phyloP scores from a whole-genome alignment of 2,113 vertebrate species.

The Catharus bicknelli region DNA sequence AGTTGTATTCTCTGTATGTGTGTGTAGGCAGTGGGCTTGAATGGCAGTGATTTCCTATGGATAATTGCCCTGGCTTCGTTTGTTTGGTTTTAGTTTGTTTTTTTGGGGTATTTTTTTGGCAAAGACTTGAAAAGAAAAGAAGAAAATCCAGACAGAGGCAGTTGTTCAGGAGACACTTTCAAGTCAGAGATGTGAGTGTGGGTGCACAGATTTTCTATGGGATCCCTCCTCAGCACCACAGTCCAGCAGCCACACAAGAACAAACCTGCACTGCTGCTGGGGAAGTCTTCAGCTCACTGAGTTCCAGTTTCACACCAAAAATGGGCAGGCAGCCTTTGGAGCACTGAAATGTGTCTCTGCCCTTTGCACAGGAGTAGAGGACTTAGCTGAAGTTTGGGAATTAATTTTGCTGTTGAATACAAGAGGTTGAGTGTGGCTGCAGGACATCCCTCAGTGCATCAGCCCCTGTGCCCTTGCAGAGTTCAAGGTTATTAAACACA shows the following conservation, averaged over 20 bases:
- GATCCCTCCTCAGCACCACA: not conserved
- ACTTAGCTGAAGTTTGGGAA: not conserved
- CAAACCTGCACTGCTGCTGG: not conserved
- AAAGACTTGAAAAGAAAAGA: not conserved
- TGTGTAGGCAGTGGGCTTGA: not conserved
- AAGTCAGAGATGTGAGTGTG: not conserved
- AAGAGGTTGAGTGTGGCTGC: not conserved
- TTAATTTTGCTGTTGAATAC: not conserved
- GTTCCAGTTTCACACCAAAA: not conserved
- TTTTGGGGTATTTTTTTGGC: too few species aligned
- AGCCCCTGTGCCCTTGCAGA: not conserved
- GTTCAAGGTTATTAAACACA: not conserved
- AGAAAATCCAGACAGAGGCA: not conserved
- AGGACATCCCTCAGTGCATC: not conserved
- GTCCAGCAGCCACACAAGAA: not conserved
- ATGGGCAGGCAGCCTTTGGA: not conserved
- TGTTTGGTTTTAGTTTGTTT: too few species aligned
- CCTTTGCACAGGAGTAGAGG: not conserved
- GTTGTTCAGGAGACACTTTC: not conserved
- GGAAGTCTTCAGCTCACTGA: not conserved
- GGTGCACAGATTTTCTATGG: rapidly evolving
- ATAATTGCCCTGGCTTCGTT: not conserved
- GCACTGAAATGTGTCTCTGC: not conserved
- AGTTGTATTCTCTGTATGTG: not conserved
- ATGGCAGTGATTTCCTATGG: not conserved